Evolutionary conservation across 2,797 vertebrate species (phyloP), one percentile per base, ranked within the genome.

Genomic region (Harpagifer antarcticus): DNA sequence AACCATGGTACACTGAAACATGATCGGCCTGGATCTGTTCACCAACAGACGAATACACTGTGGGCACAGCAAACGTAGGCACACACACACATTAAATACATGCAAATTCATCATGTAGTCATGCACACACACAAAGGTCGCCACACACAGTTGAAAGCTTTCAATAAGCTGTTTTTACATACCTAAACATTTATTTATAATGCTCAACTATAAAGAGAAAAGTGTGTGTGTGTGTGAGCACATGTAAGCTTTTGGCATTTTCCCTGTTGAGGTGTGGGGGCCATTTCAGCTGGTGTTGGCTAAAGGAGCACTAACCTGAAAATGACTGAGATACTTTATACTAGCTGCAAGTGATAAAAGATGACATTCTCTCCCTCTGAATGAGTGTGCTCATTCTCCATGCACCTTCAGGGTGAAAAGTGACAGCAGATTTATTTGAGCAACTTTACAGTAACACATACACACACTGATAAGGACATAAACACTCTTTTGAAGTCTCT

Each of bases 281-380:
- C 65, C 72, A 75, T 79, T 86, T 69, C 62, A 81, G 74, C 73
- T 86, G 72, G 78, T 90, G 84, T 85, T 87, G 23, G 74, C 79
- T 70, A 67, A 87, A 84, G 72, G 83, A 74, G 67, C 83, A 74
- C 55, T 91, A 88, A 90, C 88, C 87, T 89, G 84, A 83, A 92
- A 88, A 89, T 84, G 31, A 68, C 76, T 20, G 17, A 83, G 76
- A 78, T 81, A 78, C 68, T 83, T 83, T 82, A 57, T 65, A 73
- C 55, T 65, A 0, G 53, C 78, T 83, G 54, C 47, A 45, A 68
- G 78, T 85, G 83, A 81, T 72, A 68, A 66, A 83, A 78, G 62
- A 87, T 89, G 81, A 78, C 81, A 88, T 85, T 73, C 68, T 66
- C 68, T 47, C 60, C 44, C 42, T 48, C 37, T 73, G 68, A 83